These are phyloP conservation scores for Mormyrus proboscirostris DNA, from an alignment of 2,797 vertebrate species.

Conservation along the genomic window DNA sequence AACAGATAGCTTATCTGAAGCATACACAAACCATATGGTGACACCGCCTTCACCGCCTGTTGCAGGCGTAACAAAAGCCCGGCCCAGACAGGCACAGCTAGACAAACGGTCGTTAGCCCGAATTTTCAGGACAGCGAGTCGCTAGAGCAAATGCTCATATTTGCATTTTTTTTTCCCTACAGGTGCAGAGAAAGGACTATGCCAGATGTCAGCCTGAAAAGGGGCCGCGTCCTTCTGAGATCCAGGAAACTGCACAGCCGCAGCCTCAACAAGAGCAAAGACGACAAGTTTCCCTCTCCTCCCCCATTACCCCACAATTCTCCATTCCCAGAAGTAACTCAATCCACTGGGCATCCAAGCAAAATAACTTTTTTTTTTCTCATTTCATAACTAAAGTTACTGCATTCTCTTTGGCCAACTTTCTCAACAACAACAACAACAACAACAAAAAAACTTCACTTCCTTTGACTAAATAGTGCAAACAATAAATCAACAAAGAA, in stretches of 20 bases:
- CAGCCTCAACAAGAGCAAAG: constrained; percentile 56
- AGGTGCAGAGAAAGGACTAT: constrained; percentile 70
- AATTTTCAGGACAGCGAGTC: constrained; percentile 48
- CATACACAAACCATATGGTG: constrained; percentile 72
- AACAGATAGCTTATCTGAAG: constrained; percentile 76
- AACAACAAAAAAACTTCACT: neutral
- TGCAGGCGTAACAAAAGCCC: constrained; percentile 72
- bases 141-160: constrained; percentile 53
- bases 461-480: neutral
- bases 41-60: constrained; percentile 63
- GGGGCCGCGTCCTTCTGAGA: constrained; percentile 61
- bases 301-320: constrained; percentile 42
- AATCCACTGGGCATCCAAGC: constrained; percentile 72
- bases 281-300: constrained; percentile 64
- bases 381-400: constrained; percentile 72
- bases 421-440: neutral
- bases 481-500: neutral
- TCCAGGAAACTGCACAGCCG: constrained; percentile 53
- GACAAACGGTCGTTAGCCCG: constrained; percentile 66
- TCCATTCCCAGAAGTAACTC: constrained; percentile 59
- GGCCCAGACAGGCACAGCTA: constrained; percentile 53
- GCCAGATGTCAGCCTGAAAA: constrained; percentile 75
- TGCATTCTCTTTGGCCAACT: constrained; percentile 51
- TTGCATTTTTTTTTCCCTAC: constrained; percentile 67
- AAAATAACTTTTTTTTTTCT: constrained; percentile 69